phyloP scores from a whole-genome alignment of 2,113 vertebrate genomes.

The Passer domesticus region DNA sequence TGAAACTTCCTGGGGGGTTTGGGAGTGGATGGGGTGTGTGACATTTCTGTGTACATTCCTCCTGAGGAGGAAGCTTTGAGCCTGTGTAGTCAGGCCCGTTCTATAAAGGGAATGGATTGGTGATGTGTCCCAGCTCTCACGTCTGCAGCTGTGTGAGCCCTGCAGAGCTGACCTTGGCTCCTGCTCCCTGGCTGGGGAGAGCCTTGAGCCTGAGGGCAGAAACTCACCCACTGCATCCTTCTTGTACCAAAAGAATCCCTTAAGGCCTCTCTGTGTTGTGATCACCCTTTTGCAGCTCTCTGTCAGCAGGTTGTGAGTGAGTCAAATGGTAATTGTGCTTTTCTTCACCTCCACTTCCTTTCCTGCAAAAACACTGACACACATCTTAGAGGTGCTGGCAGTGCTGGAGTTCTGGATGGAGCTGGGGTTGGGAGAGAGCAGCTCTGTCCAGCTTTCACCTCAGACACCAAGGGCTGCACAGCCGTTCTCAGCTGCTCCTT shows the following conservation, averaged over 20 bases:
- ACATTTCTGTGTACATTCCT: slow-evolving; percentile 28
- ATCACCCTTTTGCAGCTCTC: background rate
- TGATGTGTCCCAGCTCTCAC: background rate
- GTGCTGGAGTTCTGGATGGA: background rate
- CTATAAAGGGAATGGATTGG: slow-evolving; percentile 7
- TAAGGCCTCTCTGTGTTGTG: background rate
- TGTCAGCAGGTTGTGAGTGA: background rate
- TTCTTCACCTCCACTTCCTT: background rate
- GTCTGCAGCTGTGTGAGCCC: background rate
- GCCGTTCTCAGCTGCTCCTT: background rate
- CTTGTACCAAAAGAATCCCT: background rate
- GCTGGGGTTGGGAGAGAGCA: background rate
- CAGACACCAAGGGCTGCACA: background rate
- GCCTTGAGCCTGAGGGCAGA: background rate
- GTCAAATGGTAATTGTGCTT: background rate
- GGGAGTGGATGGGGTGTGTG: slow-evolving; percentile 20
- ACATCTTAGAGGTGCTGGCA: background rate
- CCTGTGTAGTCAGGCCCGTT: slow-evolving; percentile 13
- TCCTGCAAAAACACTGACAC: background rate
- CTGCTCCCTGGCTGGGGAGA: background rate
- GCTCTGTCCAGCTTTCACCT: background rate
- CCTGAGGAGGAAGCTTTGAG: slow-evolving; percentile 37
- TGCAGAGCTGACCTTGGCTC: background rate
- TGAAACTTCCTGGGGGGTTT: background rate
- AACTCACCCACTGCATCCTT: background rate